These are phyloP conservation scores for Axea sp. DNA, from an alignment of 2,888 invertebrate genomes.

Conservation along the genomic window DNA sequence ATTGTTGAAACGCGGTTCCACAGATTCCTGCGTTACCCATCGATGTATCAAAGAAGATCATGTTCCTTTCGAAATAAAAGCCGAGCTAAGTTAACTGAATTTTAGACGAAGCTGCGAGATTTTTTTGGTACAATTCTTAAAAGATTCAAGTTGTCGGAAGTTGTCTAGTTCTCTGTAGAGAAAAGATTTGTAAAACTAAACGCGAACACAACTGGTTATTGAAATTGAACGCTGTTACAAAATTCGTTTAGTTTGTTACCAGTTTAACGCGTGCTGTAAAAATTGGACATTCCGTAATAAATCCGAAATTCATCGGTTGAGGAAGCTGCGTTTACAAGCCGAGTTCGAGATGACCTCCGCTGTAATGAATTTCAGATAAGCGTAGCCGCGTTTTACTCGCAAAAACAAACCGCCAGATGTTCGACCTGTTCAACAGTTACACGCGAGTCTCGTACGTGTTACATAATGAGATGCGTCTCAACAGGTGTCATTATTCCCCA, in stretches of 20 bases:
- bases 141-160: no score
- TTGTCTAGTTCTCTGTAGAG: no score
- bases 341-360: slow-evolving; percentile 40
- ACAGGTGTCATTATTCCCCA: slow-evolving; percentile 62
- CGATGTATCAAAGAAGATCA: no score
- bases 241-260: slow-evolving; percentile 43
- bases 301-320: slow-evolving; percentile 30
- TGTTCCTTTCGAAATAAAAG: no score
- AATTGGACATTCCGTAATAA: slow-evolving; percentile 34
- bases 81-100: no score
- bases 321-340: slow-evolving; percentile 34
- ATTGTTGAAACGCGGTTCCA: no score
- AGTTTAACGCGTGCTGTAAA: slow-evolving; percentile 32
- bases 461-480: slow-evolving; percentile 62
- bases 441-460: slow-evolving; percentile 41
- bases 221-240: slow-evolving; percentile 30
- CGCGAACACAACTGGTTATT: slow-evolving; percentile 26
- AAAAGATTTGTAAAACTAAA: no score
- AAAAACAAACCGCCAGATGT: slow-evolving; percentile 61
- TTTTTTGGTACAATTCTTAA: no score
- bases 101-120: no score
- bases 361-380: slow-evolving; percentile 61
- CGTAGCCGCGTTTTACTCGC: slow-evolving; percentile 36
- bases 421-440: slow-evolving; percentile 56
- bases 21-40: no score